Evolutionary conservation across 2,797 vertebrate species (phyloP).

Genomic region (Percopsis omiscomaycus): DNA sequence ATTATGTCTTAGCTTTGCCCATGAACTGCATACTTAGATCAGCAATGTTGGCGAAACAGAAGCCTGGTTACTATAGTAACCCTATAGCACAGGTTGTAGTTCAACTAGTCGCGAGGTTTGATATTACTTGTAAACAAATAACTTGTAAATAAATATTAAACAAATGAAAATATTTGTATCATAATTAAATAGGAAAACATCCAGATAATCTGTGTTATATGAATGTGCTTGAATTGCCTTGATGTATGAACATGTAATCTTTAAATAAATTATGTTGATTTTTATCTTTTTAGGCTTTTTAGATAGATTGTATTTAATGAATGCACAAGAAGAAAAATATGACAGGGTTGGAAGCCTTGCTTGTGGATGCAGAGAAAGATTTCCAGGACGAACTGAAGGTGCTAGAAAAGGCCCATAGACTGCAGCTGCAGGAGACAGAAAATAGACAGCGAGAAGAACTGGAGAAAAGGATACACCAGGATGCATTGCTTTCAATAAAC

Average conservation of each 20-base stretch:
- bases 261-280: neutral
- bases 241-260: neutral
- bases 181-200: neutral
- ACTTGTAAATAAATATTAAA: no score
- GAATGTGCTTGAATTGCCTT: neutral
- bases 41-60: slow-evolving; percentile 4
- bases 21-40: neutral
- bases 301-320: neutral
- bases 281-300: neutral
- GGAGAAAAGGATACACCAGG: slow-evolving; percentile 69
- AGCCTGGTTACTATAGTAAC: slow-evolving; percentile 59
- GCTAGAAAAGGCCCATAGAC: slow-evolving; percentile 62
- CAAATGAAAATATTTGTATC: no score
- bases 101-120: neutral
- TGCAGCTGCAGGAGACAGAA: slow-evolving; percentile 70
- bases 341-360: slow-evolving; percentile 64
- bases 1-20: neutral
- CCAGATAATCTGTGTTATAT: neutral
- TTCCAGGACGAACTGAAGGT: slow-evolving; percentile 63
- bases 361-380: slow-evolving; percentile 52
- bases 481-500: slow-evolving; percentile 61
- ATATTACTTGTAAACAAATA: no score
- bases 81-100: slow-evolving; percentile 15
- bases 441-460: slow-evolving; percentile 63
- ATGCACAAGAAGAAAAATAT: slow-evolving; percentile 39